These are phyloP conservation scores for Hydrozoanthus tunicans DNA, from an alignment of 64 coral and sea anemone species.

Conservation along the genomic window DNA sequence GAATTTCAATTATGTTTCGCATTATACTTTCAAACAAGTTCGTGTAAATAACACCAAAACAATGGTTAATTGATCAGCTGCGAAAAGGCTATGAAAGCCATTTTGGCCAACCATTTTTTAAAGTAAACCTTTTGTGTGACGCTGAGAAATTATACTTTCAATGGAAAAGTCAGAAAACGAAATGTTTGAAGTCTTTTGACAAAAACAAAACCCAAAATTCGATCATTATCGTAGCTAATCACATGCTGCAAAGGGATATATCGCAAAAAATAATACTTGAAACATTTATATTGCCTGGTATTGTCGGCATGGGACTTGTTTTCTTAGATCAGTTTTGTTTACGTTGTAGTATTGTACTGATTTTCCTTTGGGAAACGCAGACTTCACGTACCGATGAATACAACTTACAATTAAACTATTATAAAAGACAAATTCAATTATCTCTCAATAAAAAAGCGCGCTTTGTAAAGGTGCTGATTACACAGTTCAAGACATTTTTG, in stretches of 20 bases:
- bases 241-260: conserved; percentile 12
- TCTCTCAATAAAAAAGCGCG: not conserved
- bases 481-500: not conserved
- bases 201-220: not conserved
- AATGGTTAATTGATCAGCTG: conserved; percentile 42
- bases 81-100: conserved; percentile 14
- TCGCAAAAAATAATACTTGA: not conserved
- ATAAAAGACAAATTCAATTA: conserved; percentile 47
- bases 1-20: conserved; percentile 46
- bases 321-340: conserved; percentile 16
- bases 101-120: not conserved
- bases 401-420: conserved; percentile 26
- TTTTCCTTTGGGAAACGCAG: not conserved
- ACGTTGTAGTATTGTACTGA: not conserved
- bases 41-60: conserved; percentile 53
- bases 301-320: conserved; percentile 7
- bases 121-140: not conserved
- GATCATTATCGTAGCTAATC: not conserved
- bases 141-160: not conserved
- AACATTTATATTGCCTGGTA: conserved; percentile 6
- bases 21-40: conserved; percentile 56
- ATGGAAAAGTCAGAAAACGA: not conserved
- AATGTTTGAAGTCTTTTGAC: not conserved
- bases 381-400: conserved; percentile 13
- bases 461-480: not conserved